Conservation (phyloP, 1,140 invertebrate genomes). For the Pristionchus pacificus region DNA sequence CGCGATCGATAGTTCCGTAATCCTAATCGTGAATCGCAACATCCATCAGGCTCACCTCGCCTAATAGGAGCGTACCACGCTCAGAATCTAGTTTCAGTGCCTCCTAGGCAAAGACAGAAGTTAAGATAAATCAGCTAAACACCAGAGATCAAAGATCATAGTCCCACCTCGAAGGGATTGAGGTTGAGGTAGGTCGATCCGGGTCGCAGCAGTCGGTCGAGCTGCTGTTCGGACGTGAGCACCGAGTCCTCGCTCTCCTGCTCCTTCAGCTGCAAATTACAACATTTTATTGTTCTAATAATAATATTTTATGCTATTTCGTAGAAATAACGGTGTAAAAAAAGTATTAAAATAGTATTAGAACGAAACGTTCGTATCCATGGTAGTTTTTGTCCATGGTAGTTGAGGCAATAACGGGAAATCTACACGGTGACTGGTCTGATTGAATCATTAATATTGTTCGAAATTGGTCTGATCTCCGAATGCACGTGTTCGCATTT, state of each 20-base stretch:
- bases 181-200: conserved; percentile 93
- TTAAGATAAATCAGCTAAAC: too few relatives aligned
- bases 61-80: too few relatives aligned
- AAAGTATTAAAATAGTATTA: neutral
- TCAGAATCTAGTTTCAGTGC: too few relatives aligned
- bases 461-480: neutral
- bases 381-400: neutral
- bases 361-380: too few relatives aligned
- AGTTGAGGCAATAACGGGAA: too few relatives aligned
- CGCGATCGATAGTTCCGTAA: too few relatives aligned
- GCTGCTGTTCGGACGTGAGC: conserved; percentile 87
- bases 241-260: conserved; percentile 86
- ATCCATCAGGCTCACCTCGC: too few relatives aligned
- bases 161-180: conserved; percentile 76
- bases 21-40: too few relatives aligned
- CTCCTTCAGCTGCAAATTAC: conserved; percentile 69
- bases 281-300: neutral
- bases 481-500: too few relatives aligned
- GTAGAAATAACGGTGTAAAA: neutral
- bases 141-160: too few relatives aligned
- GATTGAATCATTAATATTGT: neutral
- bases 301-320: neutral
- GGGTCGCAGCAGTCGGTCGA: conserved; percentile 81
- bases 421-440: too few relatives aligned
- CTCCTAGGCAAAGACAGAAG: too few relatives aligned